phyloP scores from a whole-genome alignment of 2,888 invertebrate genomes.

The Druceiella hillmani region DNA sequence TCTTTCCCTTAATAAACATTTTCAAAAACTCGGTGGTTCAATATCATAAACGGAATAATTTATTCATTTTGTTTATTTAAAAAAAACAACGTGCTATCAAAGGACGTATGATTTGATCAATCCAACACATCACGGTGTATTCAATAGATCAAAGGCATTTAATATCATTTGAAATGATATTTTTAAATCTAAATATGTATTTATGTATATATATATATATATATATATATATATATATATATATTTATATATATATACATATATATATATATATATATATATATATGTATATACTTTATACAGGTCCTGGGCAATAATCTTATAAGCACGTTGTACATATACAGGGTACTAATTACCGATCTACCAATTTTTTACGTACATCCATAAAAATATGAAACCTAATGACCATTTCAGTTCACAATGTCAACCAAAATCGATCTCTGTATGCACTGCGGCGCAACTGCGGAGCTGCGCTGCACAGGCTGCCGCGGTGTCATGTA shows the following conservation, averaged over 20 bases:
- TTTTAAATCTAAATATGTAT: background rate
- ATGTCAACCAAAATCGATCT: too few species aligned
- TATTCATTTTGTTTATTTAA: too few species aligned
- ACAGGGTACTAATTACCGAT: too few species aligned
- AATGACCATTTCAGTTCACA: background rate
- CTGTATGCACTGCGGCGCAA: slow-evolving; percentile 53
- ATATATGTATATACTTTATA: background rate
- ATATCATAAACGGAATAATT: too few species aligned
- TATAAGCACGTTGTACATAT: too few species aligned
- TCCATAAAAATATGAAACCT: background rate
- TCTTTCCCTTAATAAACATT: too few species aligned
- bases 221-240: slow-evolving; percentile 1
- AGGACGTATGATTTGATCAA: too few species aligned
- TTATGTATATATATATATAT: background rate
- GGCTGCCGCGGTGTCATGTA: slow-evolving; percentile 58
- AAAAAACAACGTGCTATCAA: too few species aligned
- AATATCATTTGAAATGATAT: too few species aligned
- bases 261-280: slow-evolving; percentile 1
- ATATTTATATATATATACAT: background rate
- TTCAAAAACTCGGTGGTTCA: too few species aligned
- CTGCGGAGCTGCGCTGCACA: slow-evolving; percentile 53
- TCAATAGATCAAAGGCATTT: too few species aligned
- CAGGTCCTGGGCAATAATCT: background rate
- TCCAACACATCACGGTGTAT: too few species aligned
- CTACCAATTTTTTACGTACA: background rate